Evolutionary conservation across 2,888 invertebrate species (phyloP).

Genomic region (Tipula unca): DNA sequence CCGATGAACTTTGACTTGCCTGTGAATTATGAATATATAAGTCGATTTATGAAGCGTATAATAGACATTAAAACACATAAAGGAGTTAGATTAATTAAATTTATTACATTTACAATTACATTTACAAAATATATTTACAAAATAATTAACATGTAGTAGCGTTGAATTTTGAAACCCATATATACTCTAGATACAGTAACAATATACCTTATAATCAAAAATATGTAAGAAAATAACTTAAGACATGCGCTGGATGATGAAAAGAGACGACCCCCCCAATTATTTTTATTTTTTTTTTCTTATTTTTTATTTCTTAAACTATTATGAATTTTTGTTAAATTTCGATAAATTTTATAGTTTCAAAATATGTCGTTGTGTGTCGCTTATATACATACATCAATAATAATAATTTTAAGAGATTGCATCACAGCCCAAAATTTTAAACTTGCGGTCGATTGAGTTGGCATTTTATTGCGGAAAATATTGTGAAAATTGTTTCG

Average conservation of each 20-base stretch:
- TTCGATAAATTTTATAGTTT: background rate
- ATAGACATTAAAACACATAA: background rate
- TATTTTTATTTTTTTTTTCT: too few relatives aligned
- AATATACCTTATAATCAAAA: background rate
- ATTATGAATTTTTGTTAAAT: background rate
- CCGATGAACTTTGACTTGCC: slow-evolving; percentile 25
- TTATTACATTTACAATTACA: slow-evolving; percentile 14
- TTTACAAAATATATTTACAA: background rate
- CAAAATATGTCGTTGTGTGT: background rate
- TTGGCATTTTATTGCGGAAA: background rate
- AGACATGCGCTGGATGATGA: background rate
- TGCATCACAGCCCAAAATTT: slow-evolving; percentile 18
- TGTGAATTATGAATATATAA: slow-evolving; percentile 21
- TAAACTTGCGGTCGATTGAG: background rate
- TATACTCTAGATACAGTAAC: background rate
- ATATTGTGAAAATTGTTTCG: background rate
- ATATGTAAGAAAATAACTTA: background rate
- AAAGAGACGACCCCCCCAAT: background rate
- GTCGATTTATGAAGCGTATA: too few relatives aligned
- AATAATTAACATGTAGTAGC: slow-evolving; percentile 1
- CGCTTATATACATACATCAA: too few relatives aligned
- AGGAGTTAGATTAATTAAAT: background rate
- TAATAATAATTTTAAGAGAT: background rate
- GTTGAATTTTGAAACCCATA: background rate
- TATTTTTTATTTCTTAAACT: too few relatives aligned